phyloP scores from a whole-genome alignment of 2,888 invertebrate species.

The Asteroscopus sphinx region DNA sequence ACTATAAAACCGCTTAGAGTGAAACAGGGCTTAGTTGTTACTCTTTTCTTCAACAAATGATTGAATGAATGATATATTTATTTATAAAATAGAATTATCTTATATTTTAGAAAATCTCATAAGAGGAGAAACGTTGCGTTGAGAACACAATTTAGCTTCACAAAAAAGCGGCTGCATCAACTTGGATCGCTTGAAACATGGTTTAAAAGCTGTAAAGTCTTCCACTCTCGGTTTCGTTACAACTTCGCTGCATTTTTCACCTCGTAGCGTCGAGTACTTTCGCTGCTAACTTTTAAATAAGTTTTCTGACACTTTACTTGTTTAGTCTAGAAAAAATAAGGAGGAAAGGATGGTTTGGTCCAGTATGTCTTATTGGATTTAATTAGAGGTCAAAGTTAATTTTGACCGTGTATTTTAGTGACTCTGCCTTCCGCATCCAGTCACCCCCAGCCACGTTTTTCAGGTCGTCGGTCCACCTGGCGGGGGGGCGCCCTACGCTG shows the following conservation, averaged over 20 bases:
- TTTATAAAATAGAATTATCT: too few species aligned
- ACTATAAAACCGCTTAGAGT: background rate
- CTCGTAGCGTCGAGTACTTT: slow-evolving; percentile 74
- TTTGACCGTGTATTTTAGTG: background rate
- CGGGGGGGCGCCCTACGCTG: too few species aligned
- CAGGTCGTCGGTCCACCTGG: too few species aligned
- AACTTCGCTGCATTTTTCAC: slow-evolving; percentile 86
- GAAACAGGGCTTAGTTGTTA: slow-evolving; percentile 34
- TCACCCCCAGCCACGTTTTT: too few species aligned
- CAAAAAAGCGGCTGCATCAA: slow-evolving; percentile 57
- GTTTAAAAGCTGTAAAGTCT: slow-evolving; percentile 62
- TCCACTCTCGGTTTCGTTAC: slow-evolving; percentile 77
- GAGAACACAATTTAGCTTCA: slow-evolving; percentile 39
- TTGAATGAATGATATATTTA: too few species aligned
- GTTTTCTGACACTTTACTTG: slow-evolving; percentile 41
- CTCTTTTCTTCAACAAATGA: too few species aligned
- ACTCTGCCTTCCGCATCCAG: too few species aligned
- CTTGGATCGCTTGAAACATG: slow-evolving; percentile 57
- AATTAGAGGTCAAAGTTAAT: background rate
- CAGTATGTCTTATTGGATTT: slow-evolving; percentile 1
- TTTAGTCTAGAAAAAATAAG: slow-evolving; percentile 21
- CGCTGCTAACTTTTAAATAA: slow-evolving; percentile 76
- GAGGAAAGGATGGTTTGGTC: background rate
- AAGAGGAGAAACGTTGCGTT: too few species aligned
- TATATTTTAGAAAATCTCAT: too few species aligned